A percentile compares a stretch with the other conserved stretches of the same genome.
Conservation (phyloP, 2,888 invertebrate genomes). For the Amphipyra berbera region DNA sequence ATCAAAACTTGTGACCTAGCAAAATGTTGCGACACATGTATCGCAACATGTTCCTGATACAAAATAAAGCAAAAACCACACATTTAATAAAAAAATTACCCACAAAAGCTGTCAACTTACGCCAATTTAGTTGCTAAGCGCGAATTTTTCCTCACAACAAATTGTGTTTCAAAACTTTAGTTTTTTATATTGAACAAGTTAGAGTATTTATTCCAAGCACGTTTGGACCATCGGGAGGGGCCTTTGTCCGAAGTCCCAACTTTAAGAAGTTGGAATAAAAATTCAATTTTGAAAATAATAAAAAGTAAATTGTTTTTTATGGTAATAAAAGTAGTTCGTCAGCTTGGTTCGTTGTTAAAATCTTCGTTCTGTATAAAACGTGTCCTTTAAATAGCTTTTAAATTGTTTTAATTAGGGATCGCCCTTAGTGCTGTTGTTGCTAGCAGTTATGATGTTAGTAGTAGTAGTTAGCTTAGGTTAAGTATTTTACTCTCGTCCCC, state of each 20-base stretch:
- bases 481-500: too few species aligned
- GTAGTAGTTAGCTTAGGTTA: too few species aligned
- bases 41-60: too few species aligned
- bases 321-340: background rate
- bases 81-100: background rate
- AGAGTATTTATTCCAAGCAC: slow-evolving; percentile 48
- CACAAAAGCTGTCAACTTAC: slow-evolving; percentile 29
- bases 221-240: slow-evolving; percentile 23
- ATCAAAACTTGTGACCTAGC: too few species aligned
- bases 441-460: too few species aligned
- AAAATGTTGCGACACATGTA: too few species aligned
- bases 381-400: too few species aligned
- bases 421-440: too few species aligned
- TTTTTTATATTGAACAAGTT: slow-evolving; percentile 60
- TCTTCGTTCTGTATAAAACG: too few species aligned
- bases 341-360: too few species aligned
- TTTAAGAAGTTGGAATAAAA: slow-evolving; percentile 34
- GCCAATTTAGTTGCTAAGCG: slow-evolving; percentile 22
- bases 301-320: slow-evolving; percentile 15
- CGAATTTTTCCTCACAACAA: slow-evolving; percentile 28
- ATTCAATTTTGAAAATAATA: slow-evolving; percentile 44
- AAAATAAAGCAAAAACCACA: too few species aligned
- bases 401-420: too few species aligned
- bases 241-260: slow-evolving; percentile 28
- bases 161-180: slow-evolving; percentile 47